Conservation (phyloP, 2,797 vertebrate genomes). For the Zalophus californianus region DNA sequence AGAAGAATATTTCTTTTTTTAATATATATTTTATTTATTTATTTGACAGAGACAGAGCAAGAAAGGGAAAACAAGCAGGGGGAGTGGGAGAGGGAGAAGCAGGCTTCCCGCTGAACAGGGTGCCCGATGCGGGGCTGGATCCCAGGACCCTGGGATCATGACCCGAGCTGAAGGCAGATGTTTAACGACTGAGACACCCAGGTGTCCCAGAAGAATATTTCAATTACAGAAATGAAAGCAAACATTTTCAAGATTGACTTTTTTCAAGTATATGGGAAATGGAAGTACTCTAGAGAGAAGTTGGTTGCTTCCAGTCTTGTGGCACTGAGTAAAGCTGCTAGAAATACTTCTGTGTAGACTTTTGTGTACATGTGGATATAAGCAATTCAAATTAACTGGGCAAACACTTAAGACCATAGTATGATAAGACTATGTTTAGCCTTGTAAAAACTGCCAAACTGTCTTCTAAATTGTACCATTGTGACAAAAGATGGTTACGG, state of each 20-base stretch:
- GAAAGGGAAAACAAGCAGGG: no score
- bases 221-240: not conserved
- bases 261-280: not conserved
- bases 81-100: no score
- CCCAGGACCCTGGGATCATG: no score
- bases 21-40: no score
- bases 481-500: not conserved
- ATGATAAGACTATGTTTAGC: not conserved
- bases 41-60: no score
- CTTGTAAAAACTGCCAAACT: not conserved
- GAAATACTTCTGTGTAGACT: not conserved
- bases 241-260: not conserved
- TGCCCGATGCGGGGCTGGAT: no score
- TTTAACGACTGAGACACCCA: no score
- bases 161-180: no score
- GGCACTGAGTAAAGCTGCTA: not conserved
- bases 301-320: no score
- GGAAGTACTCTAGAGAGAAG: not conserved
- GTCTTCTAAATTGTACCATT: not conserved
- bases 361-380: not conserved
- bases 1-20: not conserved
- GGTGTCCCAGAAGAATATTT: not conserved
- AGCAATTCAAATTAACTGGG: not conserved
- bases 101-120: no score
- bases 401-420: not conserved